Base-by-base conservation (phyloP, 2,113 vertebrate genomes). In the Periophthalmus modestus region DNA sequence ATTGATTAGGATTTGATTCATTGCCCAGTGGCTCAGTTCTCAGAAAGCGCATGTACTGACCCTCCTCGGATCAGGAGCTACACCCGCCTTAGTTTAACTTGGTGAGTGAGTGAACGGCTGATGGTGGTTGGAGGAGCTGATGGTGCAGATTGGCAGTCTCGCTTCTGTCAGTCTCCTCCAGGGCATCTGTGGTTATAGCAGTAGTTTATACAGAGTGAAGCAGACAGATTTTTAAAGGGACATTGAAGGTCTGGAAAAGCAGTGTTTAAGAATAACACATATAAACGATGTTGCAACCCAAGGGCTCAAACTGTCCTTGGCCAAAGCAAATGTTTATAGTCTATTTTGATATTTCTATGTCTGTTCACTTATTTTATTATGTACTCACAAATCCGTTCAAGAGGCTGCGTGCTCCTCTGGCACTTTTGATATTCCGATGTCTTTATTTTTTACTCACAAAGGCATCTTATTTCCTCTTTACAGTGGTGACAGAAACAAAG, bases 401-500 rank as follows among this genome's bases (percentile, higher is more conserved):
- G 57, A 14, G 5, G 23, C 28, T 33, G 23, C 58, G 15, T 33
- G 58, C 24, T 28, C 21, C 57, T 28, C 13, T 28, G 11, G 24
- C 23, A 3, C 2, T 43, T 43, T 43, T 10, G 7, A 43, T 10
- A 10, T 43, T 43, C 9, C 39, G 7, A 10, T 43, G 39, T 7
- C 39, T 43, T 43, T 43, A 39, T 43, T 62, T 62, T 62, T 62
- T 19, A 62, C 28, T 10, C 28, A 34, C 28, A 7, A 62, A 62
- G 7, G 28, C 34, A 54, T 67, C 36, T 73, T 2, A 66, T 13
- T 28, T 54, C 6, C 34, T 55, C 48, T 73, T 52, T 65, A 52
- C 33, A 50, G 28, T 18, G 33, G 34, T 36, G 36, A 73, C 11
- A 19, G 62, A 68, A 50, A 62, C 59, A 62, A 62, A 59, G 71